A percentile compares a stretch with the other conserved stretches of the same genome.
Conservation (phyloP, 2,797 vertebrate species). For the Hydrocynus forskahlii region DNA sequence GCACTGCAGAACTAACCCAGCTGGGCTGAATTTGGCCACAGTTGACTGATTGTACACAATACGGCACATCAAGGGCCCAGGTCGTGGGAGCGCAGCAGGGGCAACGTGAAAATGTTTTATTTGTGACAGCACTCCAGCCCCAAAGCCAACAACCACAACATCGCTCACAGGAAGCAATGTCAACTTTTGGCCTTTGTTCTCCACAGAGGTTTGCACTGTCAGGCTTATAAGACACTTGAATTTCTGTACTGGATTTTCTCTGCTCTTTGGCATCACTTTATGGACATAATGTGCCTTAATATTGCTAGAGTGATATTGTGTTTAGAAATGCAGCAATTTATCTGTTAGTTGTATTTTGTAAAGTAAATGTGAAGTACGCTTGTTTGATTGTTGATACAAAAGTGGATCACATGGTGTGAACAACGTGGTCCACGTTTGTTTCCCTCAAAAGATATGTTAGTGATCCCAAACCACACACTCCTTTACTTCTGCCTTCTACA, state of each 20-base stretch:
- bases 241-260: background rate
- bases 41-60: constrained; percentile 50
- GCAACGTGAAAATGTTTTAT: constrained; percentile 27
- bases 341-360: background rate
- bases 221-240: constrained; percentile 12
- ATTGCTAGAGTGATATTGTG: background rate
- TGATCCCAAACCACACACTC: background rate
- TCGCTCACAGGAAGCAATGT: constrained; percentile 41
- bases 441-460: background rate
- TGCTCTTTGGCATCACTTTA: background rate
- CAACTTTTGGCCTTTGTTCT: constrained; percentile 32
- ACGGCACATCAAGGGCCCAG: constrained; percentile 41
- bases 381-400: background rate
- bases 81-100: constrained; percentile 58
- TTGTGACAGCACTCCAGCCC: constrained; percentile 41
- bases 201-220: constrained; percentile 16
- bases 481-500: no score
- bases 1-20: constrained; percentile 47
- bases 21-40: constrained; percentile 57
- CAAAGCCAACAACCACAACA: constrained; percentile 21
- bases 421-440: background rate
- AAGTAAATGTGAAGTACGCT: background rate
- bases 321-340: constrained; percentile 1
- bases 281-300: background rate
- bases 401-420: background rate